Base-by-base conservation (phyloP, 2,888 invertebrate species). In the Capitulum mitella region DNA sequence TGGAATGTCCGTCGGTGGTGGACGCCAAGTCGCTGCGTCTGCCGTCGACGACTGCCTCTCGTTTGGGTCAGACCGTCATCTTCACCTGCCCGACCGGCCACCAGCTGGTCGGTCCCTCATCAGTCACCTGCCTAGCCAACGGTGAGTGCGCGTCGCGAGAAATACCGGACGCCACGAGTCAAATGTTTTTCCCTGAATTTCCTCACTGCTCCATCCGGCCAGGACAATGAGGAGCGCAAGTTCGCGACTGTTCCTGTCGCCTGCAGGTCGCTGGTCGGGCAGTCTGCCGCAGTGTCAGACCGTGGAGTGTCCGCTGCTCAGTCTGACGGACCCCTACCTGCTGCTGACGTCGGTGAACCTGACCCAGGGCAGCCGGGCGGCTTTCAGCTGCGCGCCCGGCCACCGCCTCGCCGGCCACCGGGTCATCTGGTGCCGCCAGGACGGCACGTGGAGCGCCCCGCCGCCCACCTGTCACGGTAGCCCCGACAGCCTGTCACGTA, bases 351-450 rank as follows among this genome's bases (percentile, higher is more conserved):
- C 93, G 84, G 90, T 92, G 85, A 93, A 94, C 86, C 91, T 92
- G 80, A 92, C 92, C 83, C 92, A 90, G 83, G 93, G 93, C 78
- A 93, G 93, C 14, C 89, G 91, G 78, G 93, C 92, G 26, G 89
- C 92, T 82, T 95, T 94, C 87, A 90, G 91, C 82, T 95, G 95
- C 85, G 90, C 93, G 81, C 93, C 93, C 91, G 94, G 94, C 79
- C 93, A 93, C 85, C 89, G 90, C 81, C 88, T 95, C 78, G 88
- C 89, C 78, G 95, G 94, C 22, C 88, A 91, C 76, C 92, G 92
- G 14, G 92, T 91, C 54, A 88, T 94, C 80, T 85, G 93, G 93
- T 80, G 80, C 77, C 80, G 78, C 29, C 76, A 75, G 37, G 78
- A 80, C 34, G 81, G 80, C 58, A 61, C 79, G 29, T 81, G 81